A percentile compares a stretch with the other conserved stretches of the same genome.
phyloP scores from a whole-genome alignment of 2,888 invertebrate genomes.

The Ecliptopera silaceata region DNA sequence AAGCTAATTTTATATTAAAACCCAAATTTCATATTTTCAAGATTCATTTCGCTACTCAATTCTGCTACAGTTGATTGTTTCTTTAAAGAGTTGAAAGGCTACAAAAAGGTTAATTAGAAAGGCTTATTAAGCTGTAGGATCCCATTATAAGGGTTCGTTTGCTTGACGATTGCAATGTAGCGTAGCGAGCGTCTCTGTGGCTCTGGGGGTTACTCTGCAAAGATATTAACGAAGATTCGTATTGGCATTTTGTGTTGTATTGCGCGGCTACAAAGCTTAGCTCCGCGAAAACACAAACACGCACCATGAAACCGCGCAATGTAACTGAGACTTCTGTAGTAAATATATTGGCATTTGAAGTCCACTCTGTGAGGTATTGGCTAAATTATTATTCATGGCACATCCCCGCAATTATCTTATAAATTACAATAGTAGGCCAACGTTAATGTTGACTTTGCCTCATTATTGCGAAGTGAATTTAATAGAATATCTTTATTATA shows the following conservation, averaged over 20 bases:
- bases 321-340: too few species aligned
- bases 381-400: slow-evolving; percentile 66
- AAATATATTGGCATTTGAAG: too few species aligned
- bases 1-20: neutral
- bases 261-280: too few species aligned
- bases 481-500: slow-evolving; percentile 1
- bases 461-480: slow-evolving; percentile 12
- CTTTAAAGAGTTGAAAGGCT: slow-evolving; percentile 31
- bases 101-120: slow-evolving; percentile 40
- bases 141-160: slow-evolving; percentile 50
- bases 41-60: slow-evolving; percentile 27
- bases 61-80: slow-evolving; percentile 14
- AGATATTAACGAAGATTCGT: too few species aligned
- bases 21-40: slow-evolving; percentile 35
- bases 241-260: too few species aligned
- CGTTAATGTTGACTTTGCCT: slow-evolving; percentile 36
- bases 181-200: slow-evolving; percentile 19
- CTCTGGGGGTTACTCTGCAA: slow-evolving; percentile 22
- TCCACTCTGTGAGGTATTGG: slow-evolving; percentile 40
- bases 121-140: slow-evolving; percentile 39
- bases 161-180: slow-evolving; percentile 26
- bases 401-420: slow-evolving; percentile 58
- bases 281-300: too few species aligned
- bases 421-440: slow-evolving; percentile 50
- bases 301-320: too few species aligned